These are phyloP conservation scores for Rynchops niger DNA, from an alignment of 2,113 vertebrate species.

Conservation along the genomic window DNA sequence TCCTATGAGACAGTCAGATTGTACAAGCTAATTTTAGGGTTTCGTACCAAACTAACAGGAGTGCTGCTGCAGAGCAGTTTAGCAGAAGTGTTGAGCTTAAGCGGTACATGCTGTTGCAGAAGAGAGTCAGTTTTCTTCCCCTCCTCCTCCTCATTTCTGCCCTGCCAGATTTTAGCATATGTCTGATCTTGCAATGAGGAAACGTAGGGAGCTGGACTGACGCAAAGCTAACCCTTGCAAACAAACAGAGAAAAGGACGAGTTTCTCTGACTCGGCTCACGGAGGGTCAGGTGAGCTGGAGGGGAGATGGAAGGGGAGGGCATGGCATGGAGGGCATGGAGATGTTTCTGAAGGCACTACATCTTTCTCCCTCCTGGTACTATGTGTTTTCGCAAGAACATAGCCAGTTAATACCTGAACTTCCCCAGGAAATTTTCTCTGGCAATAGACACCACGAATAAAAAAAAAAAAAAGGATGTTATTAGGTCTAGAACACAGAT, in stretches of 20 bases:
- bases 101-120: background rate
- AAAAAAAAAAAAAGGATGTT: background rate
- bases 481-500: background rate
- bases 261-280: background rate
- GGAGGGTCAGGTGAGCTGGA: background rate
- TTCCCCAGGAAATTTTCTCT: background rate
- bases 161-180: conserved; percentile 11
- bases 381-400: background rate
- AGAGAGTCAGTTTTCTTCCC: background rate
- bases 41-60: background rate
- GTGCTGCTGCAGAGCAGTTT: background rate
- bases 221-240: background rate
- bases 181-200: background rate
- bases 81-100: background rate
- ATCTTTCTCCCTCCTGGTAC: background rate
- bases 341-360: background rate
- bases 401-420: background rate
- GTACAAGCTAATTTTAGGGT: background rate
- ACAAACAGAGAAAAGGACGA: background rate
- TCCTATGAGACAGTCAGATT: background rate
- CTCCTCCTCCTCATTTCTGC: background rate
- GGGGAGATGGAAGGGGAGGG: background rate
- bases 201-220: background rate
- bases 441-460: background rate
- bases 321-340: too few species aligned